Evolutionary conservation across 2,888 invertebrate species (phyloP).

Genomic region (Piscicola geometra): DNA sequence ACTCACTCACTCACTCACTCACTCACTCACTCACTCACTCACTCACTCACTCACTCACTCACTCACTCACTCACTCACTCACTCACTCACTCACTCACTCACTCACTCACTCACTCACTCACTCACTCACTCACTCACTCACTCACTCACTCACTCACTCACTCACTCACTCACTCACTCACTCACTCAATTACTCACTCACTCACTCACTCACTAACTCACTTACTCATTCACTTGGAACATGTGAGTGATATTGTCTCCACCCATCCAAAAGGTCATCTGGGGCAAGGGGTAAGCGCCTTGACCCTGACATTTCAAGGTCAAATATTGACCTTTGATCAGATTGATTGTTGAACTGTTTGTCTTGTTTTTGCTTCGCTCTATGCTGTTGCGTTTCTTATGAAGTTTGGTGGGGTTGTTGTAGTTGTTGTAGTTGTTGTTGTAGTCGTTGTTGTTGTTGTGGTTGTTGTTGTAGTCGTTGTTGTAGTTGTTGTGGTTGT

Average conservation of each 20-base stretch:
- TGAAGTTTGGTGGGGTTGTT: conserved; percentile 13
- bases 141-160: not conserved
- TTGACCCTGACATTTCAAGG: conserved; percentile 32
- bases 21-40: too few species aligned
- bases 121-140: too few species aligned
- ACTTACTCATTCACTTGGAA: conserved; percentile 30
- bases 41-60: too few species aligned
- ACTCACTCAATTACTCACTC: not conserved
- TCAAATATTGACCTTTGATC: conserved; percentile 21
- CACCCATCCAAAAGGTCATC: conserved; percentile 31
- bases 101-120: too few species aligned
- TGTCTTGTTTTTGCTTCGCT: not conserved
- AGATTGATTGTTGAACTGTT: not conserved
- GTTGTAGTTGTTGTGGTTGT: not conserved
- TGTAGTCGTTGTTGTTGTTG: not conserved
- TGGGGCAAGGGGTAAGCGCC: conserved; percentile 34
- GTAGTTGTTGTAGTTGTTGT: not conserved
- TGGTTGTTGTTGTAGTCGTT: not conserved
- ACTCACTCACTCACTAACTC: not conserved
- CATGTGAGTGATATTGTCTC: conserved; percentile 27
- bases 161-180: not conserved
- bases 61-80: too few species aligned
- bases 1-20: too few species aligned
- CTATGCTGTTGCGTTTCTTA: not conserved
- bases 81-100: too few species aligned